A percentile compares a stretch with the other conserved stretches of the same genome.
phyloP scores from a whole-genome alignment of 2,888 invertebrate species.

The Coelogynopora nodosa region DNA sequence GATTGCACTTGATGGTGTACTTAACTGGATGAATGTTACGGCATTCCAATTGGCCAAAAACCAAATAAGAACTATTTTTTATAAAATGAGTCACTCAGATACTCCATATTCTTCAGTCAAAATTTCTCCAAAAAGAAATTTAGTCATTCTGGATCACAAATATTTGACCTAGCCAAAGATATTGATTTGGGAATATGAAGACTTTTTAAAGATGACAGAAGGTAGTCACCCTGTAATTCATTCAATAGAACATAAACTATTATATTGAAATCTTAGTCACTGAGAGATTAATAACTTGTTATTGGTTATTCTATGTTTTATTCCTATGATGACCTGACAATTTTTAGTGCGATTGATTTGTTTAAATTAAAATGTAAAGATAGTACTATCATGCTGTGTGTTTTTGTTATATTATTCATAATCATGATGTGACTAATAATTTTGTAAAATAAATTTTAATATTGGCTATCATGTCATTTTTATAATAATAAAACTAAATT shows the following conservation, averaged over 20 bases:
- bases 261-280: slow-evolving; percentile 10
- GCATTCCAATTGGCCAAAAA: slow-evolving; percentile 2
- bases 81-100: slow-evolving; percentile 31
- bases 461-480: not conserved
- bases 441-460: slow-evolving; percentile 22
- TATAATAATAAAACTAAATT: not conserved
- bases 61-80: slow-evolving; percentile 5
- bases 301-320: slow-evolving; percentile 4
- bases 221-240: slow-evolving; percentile 15
- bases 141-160: not conserved
- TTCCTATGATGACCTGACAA: slow-evolving; percentile 2
- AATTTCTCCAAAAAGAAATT: slow-evolving; percentile 19
- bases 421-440: slow-evolving; percentile 15
- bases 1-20: slow-evolving; percentile 17
- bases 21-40: slow-evolving; percentile 25
- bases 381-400: not conserved
- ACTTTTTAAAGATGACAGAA: slow-evolving; percentile 6
- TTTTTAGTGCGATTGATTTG: slow-evolving; percentile 14
- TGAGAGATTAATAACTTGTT: slow-evolving; percentile 16
- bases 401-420: slow-evolving; percentile 13
- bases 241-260: slow-evolving; percentile 15
- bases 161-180: slow-evolving; percentile 13
- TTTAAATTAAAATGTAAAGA: not conserved
- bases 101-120: slow-evolving; percentile 23
- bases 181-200: not conserved